Evolutionary conservation across 2,888 invertebrate genomes (phyloP).

Genomic region (Malacosoma neustria): DNA sequence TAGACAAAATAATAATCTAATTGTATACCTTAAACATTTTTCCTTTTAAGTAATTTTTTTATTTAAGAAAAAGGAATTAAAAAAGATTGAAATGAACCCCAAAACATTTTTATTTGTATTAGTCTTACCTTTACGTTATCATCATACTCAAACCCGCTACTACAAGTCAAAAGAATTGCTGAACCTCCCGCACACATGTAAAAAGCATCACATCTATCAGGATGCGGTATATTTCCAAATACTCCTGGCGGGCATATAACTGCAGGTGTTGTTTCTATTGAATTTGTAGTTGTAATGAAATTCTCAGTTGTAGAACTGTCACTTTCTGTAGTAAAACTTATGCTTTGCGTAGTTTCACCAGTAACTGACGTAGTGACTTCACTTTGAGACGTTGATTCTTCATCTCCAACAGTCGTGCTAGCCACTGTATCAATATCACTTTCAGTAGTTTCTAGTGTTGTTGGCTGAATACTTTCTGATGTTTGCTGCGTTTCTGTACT

Average conservation of each 20-base stretch:
- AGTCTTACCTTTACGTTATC: slow-evolving; percentile 9
- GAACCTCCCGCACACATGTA: slow-evolving; percentile 22
- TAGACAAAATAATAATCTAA: too few relatives aligned
- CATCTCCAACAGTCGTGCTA: not conserved
- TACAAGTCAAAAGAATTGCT: slow-evolving; percentile 17
- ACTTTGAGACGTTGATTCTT: not conserved
- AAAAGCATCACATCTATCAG: slow-evolving; percentile 20
- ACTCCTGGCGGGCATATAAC: slow-evolving; percentile 16
- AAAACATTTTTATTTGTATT: not conserved
- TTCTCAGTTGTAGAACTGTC: not conserved
- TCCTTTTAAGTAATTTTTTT: too few relatives aligned
- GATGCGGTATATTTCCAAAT: slow-evolving; percentile 24
- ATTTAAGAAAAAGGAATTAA: not conserved
- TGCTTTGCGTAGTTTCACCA: not conserved
- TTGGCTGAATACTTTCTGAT: not conserved
- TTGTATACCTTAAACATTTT: too few relatives aligned
- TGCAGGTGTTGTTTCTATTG: slow-evolving; percentile 1
- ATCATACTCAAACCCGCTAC: slow-evolving; percentile 24
- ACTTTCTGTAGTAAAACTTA: not conserved
- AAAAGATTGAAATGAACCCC: not conserved
- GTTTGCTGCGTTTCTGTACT: not conserved
- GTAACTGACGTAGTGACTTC: not conserved
- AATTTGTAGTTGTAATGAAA: not conserved
- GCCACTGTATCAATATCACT: not conserved
- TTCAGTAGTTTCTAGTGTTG: not conserved